phyloP scores from a whole-genome alignment of 2,113 vertebrate genomes.

The Pituophis catenifer region DNA sequence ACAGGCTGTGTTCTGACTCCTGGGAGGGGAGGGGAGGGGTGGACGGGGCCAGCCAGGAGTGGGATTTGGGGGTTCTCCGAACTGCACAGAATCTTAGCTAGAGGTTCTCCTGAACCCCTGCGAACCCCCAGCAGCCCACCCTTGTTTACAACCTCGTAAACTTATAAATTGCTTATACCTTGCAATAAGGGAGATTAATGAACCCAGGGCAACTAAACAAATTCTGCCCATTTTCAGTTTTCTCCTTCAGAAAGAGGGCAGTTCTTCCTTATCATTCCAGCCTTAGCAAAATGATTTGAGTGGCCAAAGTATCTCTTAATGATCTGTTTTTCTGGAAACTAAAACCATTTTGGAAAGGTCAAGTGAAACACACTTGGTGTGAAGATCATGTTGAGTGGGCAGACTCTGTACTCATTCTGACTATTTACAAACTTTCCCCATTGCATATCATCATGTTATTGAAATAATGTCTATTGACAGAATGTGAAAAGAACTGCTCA shows the following conservation, averaged over 20 bases:
- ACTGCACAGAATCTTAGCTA: too few relatives aligned
- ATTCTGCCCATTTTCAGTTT: background rate
- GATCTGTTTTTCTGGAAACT: constrained; percentile 58
- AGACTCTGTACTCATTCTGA: background rate
- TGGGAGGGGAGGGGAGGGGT: too few relatives aligned
- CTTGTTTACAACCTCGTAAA: too few relatives aligned
- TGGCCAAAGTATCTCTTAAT: constrained; percentile 19
- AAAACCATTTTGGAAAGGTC: constrained; percentile 40
- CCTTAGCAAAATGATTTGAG: constrained; percentile 1
- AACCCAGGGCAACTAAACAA: background rate
- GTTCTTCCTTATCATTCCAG: constrained; percentile 20
- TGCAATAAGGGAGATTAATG: background rate
- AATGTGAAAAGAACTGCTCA: constrained; percentile 94
- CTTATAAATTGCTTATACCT: background rate
- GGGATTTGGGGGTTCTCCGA: too few relatives aligned
- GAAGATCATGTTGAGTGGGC: constrained; percentile 33
- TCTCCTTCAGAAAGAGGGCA: background rate
- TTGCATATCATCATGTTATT: constrained; percentile 85
- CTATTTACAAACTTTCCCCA: constrained; percentile 68
- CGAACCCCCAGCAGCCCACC: too few relatives aligned
- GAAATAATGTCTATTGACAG: constrained; percentile 95
- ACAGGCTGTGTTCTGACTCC: too few relatives aligned
- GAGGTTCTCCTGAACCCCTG: too few relatives aligned
- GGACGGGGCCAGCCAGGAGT: too few relatives aligned
- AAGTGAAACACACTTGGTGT: constrained; percentile 37